Base-by-base conservation (phyloP, 2,888 invertebrate species). In the Pseudeuparius sepicola region DNA sequence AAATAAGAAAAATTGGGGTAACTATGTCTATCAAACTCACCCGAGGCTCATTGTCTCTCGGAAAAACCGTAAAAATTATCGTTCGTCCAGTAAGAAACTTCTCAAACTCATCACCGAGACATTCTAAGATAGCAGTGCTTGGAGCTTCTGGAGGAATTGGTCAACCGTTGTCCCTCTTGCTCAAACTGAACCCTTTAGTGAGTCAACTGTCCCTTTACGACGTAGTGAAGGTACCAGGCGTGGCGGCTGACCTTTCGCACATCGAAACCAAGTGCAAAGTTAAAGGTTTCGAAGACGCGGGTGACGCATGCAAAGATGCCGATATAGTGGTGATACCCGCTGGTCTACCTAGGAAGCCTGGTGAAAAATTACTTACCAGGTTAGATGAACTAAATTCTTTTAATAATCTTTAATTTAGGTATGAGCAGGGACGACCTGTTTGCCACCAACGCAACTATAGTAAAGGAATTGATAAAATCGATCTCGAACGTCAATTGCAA, bases 61-160 rank as follows among this genome's bases (percentile, higher is more conserved):
- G 7, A 20, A 7, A 7, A 7, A n/a, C 7, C n/a, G n/a, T n/a
- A n/a, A n/a, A n/a, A n/a, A n/a, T n/a, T n/a, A n/a, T n/a, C n/a
- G n/a, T n/a, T n/a, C n/a, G 7, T n/a, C n/a, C n/a, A 20, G n/a
- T 7, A 20, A 7, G 20, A 20, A 7, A 20, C n/a, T 20, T 20
- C n/a, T 20, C 20, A 20, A 20, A 7, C 20, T 7, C n/a, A 20
- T 20, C 20, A n/a, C n/a, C n/a, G n/a, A n/a, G n/a, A n/a, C n/a
- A n/a, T n/a, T n/a, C n/a, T n/a, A n/a, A n/a, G n/a, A n/a, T n/a
- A n/a, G n/a, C 20, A 20, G n/a, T 20, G n/a, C n/a, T 89, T 59
- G 96, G 96, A 36, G 94, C 93, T 1, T 75, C 83, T 47, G 96
- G 96, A 45, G 96, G 96, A 34, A 94, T 96, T 56, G 96, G 96